Base-by-base conservation (phyloP, 1,140 invertebrate species). In the Drosophila biarmipes region DNA sequence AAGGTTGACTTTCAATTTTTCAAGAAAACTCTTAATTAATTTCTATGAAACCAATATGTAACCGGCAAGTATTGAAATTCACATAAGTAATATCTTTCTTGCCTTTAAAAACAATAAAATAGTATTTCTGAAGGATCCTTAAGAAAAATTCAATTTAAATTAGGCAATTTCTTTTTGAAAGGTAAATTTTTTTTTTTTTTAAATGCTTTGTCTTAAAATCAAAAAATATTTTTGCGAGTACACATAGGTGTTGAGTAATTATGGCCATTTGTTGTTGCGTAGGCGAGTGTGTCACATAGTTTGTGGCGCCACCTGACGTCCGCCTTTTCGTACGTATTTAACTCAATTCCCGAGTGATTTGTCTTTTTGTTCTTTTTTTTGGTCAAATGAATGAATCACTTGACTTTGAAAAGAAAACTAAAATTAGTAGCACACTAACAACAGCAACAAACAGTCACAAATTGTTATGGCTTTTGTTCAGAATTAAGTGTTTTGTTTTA, bases 321-420 rank as follows among this genome's bases (percentile, higher is more conserved):
- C n/a, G 38, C 34, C 66, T 54, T 67, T 69, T 11, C 48, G 43
- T 34, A 24, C 40, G 31, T 17, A 31, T 46, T 67, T 54, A 40
- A 46, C 72, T 59, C 53, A 29, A 19, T 37, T 54, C 42, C 56
- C 56, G 40, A 49, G 43, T 56, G 17, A 42, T 19, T 52, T 55
- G 59, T 37, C 40, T 46, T 46, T 56, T 34, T 48, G 12, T 27
- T 67, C 58, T 42, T 43, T 40, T 43, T 62, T 64, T 64, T 58
- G 29, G 61, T 37, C 48, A 31, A 56, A 64, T 68, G 61, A 81
- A 75, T 78, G 67, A 86, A 68, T 87, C 82, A 87, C 82, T 76
- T 89, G 82, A 89, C 82, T 87, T 87, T 87, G 82, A 75, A 75
- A 86, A 57, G 71, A 77, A 78, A 91, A 90, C 90, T 91, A 91